Evolutionary conservation across 2,888 invertebrate species (phyloP), one percentile per base, ranked within the genome.

Genomic region (Cantharis rustica): DNA sequence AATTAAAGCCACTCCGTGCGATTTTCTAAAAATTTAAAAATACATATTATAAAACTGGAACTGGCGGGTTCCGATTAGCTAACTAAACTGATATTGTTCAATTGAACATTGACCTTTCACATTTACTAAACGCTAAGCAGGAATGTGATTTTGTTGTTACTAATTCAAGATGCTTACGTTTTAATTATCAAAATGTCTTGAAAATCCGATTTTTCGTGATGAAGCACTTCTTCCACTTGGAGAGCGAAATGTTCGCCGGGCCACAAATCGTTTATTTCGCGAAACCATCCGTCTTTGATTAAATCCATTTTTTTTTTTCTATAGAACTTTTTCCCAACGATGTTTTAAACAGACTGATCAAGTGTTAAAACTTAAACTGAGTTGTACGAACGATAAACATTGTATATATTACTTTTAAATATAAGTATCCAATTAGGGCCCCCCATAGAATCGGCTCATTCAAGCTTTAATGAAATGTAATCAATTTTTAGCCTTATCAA

Each of bases 211-310:
- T 92, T 93, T 85, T 95, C 95, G 1, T 92, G 89, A 85, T 96
- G 93, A 0, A 98, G 89, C 1, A 97, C 89, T 82, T 94, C 89
- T 68, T 95, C 93, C 0, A 98, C 93, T 90, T 96, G 92, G 78
- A 98, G 89, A 0, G 97, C 97, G 85, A 97, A 93, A 16, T 94
- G 93, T 82, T 97, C 94, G 0, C 98, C 98, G 0, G 96, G 96
- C 97, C 97, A 98, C 84, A 98, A 89, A 63, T 95, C 94, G 85
- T 95, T 96, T 16, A 95, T 90, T 90, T 99, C 99, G 81, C 95
- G 95, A 87, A 97, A 99, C 98, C 98, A 99, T 79, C 96, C 95
- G 84, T 93, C 90, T 83, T 91, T 92, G 75, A 97, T 84, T 62
- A 79, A 79, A 80, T 88, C 86, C 87, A 87, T 87, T 13, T 10